A percentile compares a stretch with the other conserved stretches of the same genome.
These are phyloP conservation scores for Bostrychus sinensis DNA, from an alignment of 2,113 vertebrate genomes.

Conservation along the genomic window DNA sequence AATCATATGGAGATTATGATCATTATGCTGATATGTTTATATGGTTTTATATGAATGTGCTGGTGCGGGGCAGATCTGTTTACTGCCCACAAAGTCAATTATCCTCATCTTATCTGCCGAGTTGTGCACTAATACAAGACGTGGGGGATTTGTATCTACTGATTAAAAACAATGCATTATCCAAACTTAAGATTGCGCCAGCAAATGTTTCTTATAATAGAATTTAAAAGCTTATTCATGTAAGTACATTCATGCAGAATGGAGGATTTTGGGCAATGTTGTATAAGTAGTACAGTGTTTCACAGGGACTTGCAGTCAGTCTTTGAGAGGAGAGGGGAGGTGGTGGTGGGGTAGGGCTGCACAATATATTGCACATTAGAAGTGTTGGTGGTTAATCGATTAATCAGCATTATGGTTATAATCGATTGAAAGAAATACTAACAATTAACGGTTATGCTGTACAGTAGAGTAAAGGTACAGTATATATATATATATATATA, in stretches of 20 bases:
- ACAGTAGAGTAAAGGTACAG: no score
- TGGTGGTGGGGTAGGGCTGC: no score
- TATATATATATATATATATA: no score
- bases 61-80: not conserved
- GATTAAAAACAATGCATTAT: not conserved
- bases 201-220: not conserved
- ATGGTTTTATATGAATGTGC: not conserved
- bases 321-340: no score
- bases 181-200: not conserved
- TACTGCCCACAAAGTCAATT: conserved; percentile 1
- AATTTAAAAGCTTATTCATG: not conserved
- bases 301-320: no score
- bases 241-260: not conserved
- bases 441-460: no score
- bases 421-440: no score
- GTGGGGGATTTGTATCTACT: not conserved
- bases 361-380: no score
- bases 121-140: not conserved
- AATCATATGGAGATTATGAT: not conserved
- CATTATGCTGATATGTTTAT: not conserved
- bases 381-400: no score
- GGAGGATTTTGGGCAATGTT: no score
- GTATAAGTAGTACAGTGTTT: no score
- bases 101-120: not conserved
- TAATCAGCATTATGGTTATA: no score